Evolutionary conservation across 2,797 vertebrate genomes (phyloP).

Genomic region (Acanthurus leucopareius): DNA sequence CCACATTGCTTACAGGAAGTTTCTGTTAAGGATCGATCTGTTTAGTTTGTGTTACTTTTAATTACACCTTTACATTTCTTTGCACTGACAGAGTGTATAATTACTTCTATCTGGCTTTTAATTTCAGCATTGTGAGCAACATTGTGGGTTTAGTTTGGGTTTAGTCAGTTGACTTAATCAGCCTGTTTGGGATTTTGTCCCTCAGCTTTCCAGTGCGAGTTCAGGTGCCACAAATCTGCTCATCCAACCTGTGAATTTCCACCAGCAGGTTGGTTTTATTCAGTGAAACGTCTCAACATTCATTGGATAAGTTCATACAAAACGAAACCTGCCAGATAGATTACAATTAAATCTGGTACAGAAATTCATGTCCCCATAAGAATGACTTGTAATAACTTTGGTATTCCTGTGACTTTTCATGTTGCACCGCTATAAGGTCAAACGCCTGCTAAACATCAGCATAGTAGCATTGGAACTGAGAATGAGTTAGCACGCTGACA

Average conservation of each 20-base stretch:
- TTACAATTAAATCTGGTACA: neutral
- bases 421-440: neutral
- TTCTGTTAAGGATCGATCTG: neutral
- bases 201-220: neutral
- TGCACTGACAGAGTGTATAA: neutral
- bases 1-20: slow-evolving; percentile 4
- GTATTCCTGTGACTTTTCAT: neutral
- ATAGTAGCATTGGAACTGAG: neutral
- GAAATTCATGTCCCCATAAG: neutral
- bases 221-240: neutral
- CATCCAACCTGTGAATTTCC: neutral
- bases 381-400: neutral
- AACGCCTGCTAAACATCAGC: neutral
- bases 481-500: too few relatives aligned
- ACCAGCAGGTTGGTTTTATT: too few relatives aligned
- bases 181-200: too few relatives aligned
- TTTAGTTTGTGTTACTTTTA: slow-evolving; percentile 8
- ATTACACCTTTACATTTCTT: slow-evolving; percentile 12
- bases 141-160: neutral
- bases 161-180: neutral
- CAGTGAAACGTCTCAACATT: neutral
- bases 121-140: slow-evolving; percentile 1
- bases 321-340: neutral
- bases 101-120: slow-evolving; percentile 5
- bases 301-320: neutral